Base-by-base conservation (phyloP, 2,797 vertebrate species). In the Mallotus villosus region DNA sequence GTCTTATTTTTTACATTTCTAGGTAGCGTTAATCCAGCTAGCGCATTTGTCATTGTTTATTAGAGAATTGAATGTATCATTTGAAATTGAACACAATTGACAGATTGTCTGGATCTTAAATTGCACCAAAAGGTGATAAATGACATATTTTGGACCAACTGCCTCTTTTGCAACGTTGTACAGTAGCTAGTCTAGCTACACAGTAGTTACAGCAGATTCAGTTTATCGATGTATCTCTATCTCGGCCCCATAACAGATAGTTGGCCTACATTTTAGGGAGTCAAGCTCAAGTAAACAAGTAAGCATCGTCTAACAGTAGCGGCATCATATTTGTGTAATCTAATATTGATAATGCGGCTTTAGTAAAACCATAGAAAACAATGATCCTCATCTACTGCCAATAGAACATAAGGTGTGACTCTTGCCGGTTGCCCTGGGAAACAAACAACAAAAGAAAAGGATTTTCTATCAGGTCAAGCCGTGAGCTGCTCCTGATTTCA, bases 361-460 rank as follows among this genome's bases (percentile, higher is more conserved):
- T 12, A 46, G 11, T 46, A 11, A 46, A 46, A 8, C 41, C 11
- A 46, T 46, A 2, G 2, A 0, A 46, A 46, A 46, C 2, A 14
- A 46, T 14, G 3, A 8, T 46, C 37, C 37, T 0, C 41, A 46
- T 46, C 41, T 46, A 14, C 41, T 46, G 41, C 2, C 51, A 55
- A 17, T 17, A 34, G 32, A 34, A 7, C 5, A 21, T 65, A 19
- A 68, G 67, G 3, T 32, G 21, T 34, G 55, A 5, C 58, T 69
- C 62, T 85, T 78, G 75, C 79, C 37, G 37, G 83, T 88, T 72
- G 12, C 79, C 71, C 17, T 8, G 64, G 81, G 81, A 81, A 67
- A 74, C 82, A 12, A 67, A 63, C 72, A 46, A 64, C 32, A 1
- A 5, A 19, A 65, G 19, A 74, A 70, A 74, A 67, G 59, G 49